These are phyloP conservation scores for Eupristina koningsbergeri DNA, from an alignment of 1,140 invertebrate species.

Conservation along the genomic window DNA sequence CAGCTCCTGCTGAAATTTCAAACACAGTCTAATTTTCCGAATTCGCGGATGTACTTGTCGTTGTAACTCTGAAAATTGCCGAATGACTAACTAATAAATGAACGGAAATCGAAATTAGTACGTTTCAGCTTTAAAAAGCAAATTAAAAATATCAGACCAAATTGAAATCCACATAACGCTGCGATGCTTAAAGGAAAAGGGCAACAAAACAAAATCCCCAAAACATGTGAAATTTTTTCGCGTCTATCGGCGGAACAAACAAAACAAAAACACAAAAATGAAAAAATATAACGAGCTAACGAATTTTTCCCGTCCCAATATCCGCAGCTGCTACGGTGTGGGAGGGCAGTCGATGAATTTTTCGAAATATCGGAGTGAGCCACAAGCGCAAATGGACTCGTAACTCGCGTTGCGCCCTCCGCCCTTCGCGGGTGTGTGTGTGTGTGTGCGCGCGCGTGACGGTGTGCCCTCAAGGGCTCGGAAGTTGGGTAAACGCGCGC, in stretches of 20 bases:
- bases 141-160: not conserved
- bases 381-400: slow-evolving; percentile 5
- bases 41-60: too few relatives aligned
- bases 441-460: not conserved
- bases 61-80: too few relatives aligned
- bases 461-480: too few relatives aligned
- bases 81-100: not conserved
- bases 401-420: not conserved
- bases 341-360: too few relatives aligned
- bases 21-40: too few relatives aligned
- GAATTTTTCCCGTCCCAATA: slow-evolving; percentile 35
- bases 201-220: not conserved
- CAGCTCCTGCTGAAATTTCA: too few relatives aligned
- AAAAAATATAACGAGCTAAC: slow-evolving; percentile 17
- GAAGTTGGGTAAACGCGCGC: not conserved
- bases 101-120: not conserved
- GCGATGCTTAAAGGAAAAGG: not conserved
- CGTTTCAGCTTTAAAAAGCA: not conserved
- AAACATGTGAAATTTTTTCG: not conserved
- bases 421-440: not conserved
- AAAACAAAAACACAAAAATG: too few relatives aligned
- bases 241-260: not conserved
- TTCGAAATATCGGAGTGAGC: not conserved
- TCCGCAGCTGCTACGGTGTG: slow-evolving; percentile 25
- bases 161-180: not conserved